Conservation (phyloP, 2,797 vertebrate genomes). For the Lepidocolaptes lacrymiger region DNA sequence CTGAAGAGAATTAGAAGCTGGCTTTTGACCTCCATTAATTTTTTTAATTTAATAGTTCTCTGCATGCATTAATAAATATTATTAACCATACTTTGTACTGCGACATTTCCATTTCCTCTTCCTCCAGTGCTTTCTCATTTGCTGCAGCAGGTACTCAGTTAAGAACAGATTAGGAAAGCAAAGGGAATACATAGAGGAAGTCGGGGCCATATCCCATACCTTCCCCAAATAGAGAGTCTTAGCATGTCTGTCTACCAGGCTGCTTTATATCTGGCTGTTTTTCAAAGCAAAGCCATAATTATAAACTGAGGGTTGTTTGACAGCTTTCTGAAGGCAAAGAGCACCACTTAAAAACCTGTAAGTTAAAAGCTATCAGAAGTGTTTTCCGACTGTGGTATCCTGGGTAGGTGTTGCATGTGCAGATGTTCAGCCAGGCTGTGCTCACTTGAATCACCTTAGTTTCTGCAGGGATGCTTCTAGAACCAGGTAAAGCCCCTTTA, state of each 20-base stretch:
- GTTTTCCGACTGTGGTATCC: neutral
- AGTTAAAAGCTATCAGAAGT: neutral
- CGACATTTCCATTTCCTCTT: slow-evolving; percentile 31
- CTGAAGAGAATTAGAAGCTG: slow-evolving; percentile 65
- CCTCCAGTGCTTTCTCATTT: slow-evolving; percentile 9
- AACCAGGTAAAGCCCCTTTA: neutral
- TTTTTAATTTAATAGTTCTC: slow-evolving; percentile 67
- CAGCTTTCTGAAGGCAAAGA: slow-evolving; percentile 37
- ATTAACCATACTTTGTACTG: slow-evolving; percentile 18
- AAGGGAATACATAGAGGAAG: slow-evolving; percentile 17
- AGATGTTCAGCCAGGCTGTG: neutral
- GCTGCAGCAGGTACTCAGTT: neutral
- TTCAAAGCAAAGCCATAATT: slow-evolving; percentile 25
- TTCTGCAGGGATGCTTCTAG: neutral
- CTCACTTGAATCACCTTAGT: neutral
- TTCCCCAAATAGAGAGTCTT: neutral
- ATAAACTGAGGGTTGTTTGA: slow-evolving; percentile 17
- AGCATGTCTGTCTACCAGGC: neutral
- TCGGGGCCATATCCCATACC: neutral
- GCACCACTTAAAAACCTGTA: neutral
- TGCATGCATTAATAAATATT: slow-evolving; percentile 28
- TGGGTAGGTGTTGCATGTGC: neutral
- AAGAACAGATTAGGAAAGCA: slow-evolving; percentile 15
- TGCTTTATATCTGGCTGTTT: slow-evolving; percentile 25
- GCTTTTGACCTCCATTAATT: slow-evolving; percentile 70